Base-by-base conservation (phyloP, 2,888 invertebrate genomes). In the Tenthredo notha region DNA sequence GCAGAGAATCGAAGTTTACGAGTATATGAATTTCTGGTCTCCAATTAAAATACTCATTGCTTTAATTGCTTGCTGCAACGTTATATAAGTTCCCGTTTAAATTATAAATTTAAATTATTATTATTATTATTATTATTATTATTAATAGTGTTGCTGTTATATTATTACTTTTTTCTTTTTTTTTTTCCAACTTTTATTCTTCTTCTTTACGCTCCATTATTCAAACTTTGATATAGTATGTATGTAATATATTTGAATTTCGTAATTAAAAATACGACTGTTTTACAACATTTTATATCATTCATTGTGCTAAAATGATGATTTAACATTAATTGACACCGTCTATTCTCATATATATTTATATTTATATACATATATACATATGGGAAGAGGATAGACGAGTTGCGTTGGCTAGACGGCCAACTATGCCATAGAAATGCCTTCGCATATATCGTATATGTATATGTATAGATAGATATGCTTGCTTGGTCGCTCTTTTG, bases 371-470 rank as follows among this genome's bases (percentile, higher is more conserved):
- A 70, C 15, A 18, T 29, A 18, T 37, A 70, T 12, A 18, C 21
- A 25, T 10, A n/a, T 9, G n/a, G 70, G 18, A 29, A 70, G 70
- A 70, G 70, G n/a, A 70, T 70, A n/a, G 70, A 18, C n/a, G 37
- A 29, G 37, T 70, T 70, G 75, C 25, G 21, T 75, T 47, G 75
- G 75, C 75, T 75, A 75, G 75, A 75, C 75, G 75, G 75, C 75
- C 75, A 75, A 75, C 75, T 75, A 75, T 75, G 75, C 75, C 75
- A 75, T 75, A 75, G 43, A 75, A 75, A 75, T 75, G 75, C 75
- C 75, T 40, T 5, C 75, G 29, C 37, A 54, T 54, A 54, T 54
- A 61, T 25, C 61, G 61, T 61, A 61, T 61, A 61, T 10, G 15
- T 58, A n/a, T 58, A 21, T 37, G 18, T 47, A 75, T 75, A 47